Conservation (phyloP, 37 sponge, comb jelly and placozoan species). For the Lycopodina hypogea region DNA sequence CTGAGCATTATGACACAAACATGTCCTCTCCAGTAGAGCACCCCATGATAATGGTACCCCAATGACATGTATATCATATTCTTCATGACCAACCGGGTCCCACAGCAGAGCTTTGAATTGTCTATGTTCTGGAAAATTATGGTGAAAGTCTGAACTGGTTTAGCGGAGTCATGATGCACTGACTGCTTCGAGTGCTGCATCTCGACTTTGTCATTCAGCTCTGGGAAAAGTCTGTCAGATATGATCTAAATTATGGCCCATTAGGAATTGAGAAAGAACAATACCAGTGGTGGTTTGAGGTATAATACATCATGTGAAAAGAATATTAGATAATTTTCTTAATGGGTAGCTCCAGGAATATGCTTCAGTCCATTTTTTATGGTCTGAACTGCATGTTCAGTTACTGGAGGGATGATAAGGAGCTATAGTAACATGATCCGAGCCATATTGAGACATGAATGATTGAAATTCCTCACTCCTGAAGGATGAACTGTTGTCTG, state of each 20-base stretch:
- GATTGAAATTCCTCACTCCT: constrained; percentile 29
- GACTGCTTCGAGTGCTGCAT: background rate
- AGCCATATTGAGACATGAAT: constrained; percentile 21
- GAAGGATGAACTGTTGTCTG: constrained; percentile 47
- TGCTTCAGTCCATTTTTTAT: constrained; percentile 22
- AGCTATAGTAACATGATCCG: constrained; percentile 14
- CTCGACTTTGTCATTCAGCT: background rate
- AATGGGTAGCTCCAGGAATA: background rate
- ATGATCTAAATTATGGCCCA: constrained; percentile 34
- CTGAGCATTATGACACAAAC: no score
- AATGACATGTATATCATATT: constrained; percentile 10
- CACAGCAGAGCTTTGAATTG: no score
- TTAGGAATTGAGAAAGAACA: constrained; percentile 41
- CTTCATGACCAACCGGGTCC: no score
- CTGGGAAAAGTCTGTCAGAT: constrained; percentile 23
- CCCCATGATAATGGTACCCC: background rate
- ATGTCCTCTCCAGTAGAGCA: no score
- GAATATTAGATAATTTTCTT: constrained; percentile 22
- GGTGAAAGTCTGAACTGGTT: background rate
- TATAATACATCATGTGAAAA: constrained; percentile 43
- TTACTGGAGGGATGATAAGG: constrained; percentile 68
- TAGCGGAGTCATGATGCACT: background rate
- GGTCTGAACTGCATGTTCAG: constrained; percentile 20
- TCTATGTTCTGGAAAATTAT: no score
- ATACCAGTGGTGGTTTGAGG: constrained; percentile 40